Evolutionary conservation across 2,888 invertebrate genomes (phyloP).

Genomic region (Cantharis rufa): DNA sequence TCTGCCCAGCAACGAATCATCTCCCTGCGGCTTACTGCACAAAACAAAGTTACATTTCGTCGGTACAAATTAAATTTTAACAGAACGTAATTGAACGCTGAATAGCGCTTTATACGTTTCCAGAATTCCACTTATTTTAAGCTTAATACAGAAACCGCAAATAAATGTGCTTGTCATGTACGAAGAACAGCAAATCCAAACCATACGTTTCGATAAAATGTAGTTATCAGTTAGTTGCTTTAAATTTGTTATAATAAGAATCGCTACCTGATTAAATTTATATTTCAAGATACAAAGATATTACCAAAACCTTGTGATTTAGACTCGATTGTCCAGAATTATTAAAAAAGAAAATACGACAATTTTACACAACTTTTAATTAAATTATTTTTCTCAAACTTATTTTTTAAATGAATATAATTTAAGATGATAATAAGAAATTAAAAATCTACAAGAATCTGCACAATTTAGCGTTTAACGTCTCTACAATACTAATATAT

Average conservation of each 20-base stretch:
- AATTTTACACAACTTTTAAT: neutral
- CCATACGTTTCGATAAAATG: constrained; percentile 29
- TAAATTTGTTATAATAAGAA: constrained; percentile 16
- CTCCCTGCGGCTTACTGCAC: constrained; percentile 50
- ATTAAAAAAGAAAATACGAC: neutral
- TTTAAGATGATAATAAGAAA: no score
- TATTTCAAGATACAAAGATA: neutral
- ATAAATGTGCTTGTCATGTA: constrained; percentile 41
- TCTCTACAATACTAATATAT: no score
- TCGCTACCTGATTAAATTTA: neutral
- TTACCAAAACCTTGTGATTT: neutral
- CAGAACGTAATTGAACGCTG: constrained; percentile 56
- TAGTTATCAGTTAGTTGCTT: constrained; percentile 23
- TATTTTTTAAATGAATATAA: no score
- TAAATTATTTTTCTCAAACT: neutral
- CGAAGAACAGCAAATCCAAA: constrained; percentile 31
- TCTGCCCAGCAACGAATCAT: constrained; percentile 41
- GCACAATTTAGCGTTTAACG: no score
- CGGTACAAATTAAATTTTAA: constrained; percentile 56
- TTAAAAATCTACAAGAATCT: no score
- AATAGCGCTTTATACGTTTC: constrained; percentile 52
- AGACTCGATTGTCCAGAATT: neutral
- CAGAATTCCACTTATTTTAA: constrained; percentile 54
- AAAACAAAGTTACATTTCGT: constrained; percentile 56
- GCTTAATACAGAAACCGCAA: constrained; percentile 53